These are phyloP conservation scores for Tortrix viridana DNA, from an alignment of 2,888 invertebrate species.

Conservation along the genomic window DNA sequence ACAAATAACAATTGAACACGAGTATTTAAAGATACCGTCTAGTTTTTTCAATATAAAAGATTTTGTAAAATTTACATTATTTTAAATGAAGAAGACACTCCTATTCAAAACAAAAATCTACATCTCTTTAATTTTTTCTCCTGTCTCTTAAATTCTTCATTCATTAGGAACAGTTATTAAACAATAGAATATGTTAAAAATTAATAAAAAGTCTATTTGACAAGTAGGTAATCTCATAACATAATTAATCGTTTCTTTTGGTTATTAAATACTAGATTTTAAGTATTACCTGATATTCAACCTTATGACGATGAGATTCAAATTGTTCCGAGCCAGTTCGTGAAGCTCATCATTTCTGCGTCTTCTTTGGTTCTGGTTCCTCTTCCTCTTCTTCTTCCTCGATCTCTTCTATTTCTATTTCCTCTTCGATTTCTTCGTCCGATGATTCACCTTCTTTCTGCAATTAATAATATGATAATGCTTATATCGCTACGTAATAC, in stretches of 20 bases:
- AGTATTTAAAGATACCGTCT: not conserved
- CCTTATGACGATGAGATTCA: not conserved
- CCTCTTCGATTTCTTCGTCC: conserved; percentile 73
- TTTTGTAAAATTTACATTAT: not conserved
- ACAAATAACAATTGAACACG: conserved; percentile 31
- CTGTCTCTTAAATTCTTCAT: no score
- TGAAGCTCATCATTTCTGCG: conserved; percentile 38
- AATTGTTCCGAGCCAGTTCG: conserved; percentile 8
- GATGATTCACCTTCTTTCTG: conserved; percentile 72
- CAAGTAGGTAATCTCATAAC: no score
- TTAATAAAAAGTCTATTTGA: no score
- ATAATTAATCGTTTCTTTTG: not conserved
- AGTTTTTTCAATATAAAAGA: not conserved
- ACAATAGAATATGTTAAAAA: no score
- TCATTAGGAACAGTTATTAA: no score
- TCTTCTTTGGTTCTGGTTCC: conserved; percentile 43
- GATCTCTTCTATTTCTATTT: conserved; percentile 74
- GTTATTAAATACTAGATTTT: not conserved
- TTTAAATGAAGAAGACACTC: no score
- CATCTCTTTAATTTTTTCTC: no score
- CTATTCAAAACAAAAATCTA: no score
- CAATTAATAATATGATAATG: no score
- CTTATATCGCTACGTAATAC: no score
- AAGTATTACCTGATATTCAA: not conserved
- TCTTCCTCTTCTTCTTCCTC: conserved; percentile 59